Percentiles rank a stretch among this genome's conserved stretches.
phyloP scores from a whole-genome alignment of 2,113 vertebrate genomes.

The Hemiprocne comata region DNA sequence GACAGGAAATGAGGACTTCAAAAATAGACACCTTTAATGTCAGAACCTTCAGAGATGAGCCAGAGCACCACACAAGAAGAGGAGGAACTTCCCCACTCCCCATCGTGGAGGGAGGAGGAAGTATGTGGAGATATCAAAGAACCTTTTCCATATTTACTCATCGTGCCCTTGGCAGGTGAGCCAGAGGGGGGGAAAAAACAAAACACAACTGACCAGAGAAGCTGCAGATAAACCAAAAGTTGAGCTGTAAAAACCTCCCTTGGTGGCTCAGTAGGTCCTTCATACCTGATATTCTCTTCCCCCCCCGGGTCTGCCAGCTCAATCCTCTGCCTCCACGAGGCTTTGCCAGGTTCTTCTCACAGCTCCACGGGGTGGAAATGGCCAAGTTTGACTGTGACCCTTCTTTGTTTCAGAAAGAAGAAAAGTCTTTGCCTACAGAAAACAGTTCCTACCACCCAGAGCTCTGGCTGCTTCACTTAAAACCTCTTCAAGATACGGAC shows the following conservation, averaged over 20 bases:
- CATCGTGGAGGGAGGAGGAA: too few relatives aligned
- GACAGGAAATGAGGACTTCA: conserved; percentile 46
- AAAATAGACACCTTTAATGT: conserved; percentile 56
- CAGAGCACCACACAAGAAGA: not conserved
- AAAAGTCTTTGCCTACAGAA: not conserved
- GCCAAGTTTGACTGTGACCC: not conserved
- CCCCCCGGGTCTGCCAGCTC: not conserved
- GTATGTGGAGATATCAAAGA: not conserved
- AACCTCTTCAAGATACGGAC: not conserved
- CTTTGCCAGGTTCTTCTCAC: not conserved
- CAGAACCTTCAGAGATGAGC: not conserved
- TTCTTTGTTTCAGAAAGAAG: not conserved
- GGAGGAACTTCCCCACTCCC: too few relatives aligned
- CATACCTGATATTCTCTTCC: not conserved
- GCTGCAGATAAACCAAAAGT: accelerated
- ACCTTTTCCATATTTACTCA: accelerated
- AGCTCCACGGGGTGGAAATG: not conserved
- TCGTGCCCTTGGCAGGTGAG: not conserved
- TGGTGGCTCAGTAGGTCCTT: too few relatives aligned
- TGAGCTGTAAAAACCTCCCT: not conserved
- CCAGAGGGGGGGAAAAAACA: not conserved
- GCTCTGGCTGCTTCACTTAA: not conserved
- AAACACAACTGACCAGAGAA: not conserved
- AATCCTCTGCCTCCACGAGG: not conserved
- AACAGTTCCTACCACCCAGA: not conserved